Evolutionary conservation across 2,113 vertebrate genomes (phyloP).

Genomic region (Ictalurus punctatus): DNA sequence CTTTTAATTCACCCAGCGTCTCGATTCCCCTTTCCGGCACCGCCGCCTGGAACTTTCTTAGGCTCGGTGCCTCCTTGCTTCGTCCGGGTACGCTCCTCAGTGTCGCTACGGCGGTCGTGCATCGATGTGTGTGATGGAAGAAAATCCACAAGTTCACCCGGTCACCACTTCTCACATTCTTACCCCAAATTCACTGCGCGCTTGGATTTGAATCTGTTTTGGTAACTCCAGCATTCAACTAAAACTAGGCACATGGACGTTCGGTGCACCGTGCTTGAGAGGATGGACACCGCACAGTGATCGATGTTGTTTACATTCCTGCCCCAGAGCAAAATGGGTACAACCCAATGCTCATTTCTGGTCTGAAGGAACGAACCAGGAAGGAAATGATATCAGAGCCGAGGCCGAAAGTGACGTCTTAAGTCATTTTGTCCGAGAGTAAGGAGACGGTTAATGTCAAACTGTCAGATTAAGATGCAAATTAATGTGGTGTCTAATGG

Average conservation of each 20-base stretch:
- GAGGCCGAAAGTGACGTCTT: neutral
- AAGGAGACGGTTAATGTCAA: neutral
- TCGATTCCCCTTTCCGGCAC: neutral
- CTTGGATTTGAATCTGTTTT: neutral
- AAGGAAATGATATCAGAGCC: neutral
- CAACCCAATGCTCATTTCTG: neutral
- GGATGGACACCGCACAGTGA: neutral
- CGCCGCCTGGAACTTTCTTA: neutral
- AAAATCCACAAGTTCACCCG: neutral
- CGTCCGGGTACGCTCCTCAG: neutral
- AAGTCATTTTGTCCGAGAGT: neutral
- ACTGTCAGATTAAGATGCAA: neutral
- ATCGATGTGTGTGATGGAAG: neutral
- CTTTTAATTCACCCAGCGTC: neutral
- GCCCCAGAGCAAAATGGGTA: neutral
- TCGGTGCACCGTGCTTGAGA: neutral
- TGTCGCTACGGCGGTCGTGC: neutral
- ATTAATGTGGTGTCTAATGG: slow-evolving; percentile 22
- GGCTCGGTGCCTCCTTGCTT: neutral
- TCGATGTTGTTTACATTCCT: neutral
- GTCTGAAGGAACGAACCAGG: neutral
- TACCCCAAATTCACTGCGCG: neutral
- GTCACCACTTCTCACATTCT: neutral
- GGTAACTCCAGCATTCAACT: neutral
- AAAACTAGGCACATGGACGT: neutral